Evolutionary conservation across 2,797 vertebrate genomes (phyloP).

Genomic region (Enteromius mattozi): DNA sequence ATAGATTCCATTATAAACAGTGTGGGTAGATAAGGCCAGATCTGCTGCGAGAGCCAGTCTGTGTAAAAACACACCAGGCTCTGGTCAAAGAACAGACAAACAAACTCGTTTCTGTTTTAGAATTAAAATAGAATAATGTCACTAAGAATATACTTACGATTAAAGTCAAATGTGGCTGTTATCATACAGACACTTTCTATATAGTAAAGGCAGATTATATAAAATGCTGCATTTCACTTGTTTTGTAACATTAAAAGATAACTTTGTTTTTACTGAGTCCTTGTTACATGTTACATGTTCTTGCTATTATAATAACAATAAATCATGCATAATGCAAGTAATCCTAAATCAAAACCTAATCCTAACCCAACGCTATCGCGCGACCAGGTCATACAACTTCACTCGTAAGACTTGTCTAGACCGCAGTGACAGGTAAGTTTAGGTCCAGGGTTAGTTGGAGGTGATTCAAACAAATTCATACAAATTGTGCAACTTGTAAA

Average conservation of each 20-base stretch:
- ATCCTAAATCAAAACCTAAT: neutral
- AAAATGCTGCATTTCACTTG: neutral
- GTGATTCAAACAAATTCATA: no score
- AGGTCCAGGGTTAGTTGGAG: no score
- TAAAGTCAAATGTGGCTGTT: neutral
- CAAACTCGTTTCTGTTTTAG: neutral
- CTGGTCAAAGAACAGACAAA: slow-evolving; percentile 9
- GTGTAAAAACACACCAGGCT: slow-evolving; percentile 22
- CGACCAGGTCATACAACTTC: no score
- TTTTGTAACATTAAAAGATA: neutral
- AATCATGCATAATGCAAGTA: neutral
- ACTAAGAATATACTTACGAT: neutral
- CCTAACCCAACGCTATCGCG: neutral
- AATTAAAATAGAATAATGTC: neutral
- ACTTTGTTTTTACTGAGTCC: neutral
- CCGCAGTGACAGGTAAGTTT: no score
- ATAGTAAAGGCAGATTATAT: neutral
- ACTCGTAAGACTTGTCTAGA: no score
- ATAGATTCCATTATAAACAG: slow-evolving; percentile 44
- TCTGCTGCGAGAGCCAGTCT: neutral
- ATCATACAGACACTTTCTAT: slow-evolving; percentile 1
- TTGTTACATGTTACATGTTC: neutral
- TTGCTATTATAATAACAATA: neutral
- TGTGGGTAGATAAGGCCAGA: slow-evolving; percentile 47
- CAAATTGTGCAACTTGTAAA: no score